phyloP scores from a whole-genome alignment of 2,113 vertebrate species.

The Melanotaenia duboulayi region DNA sequence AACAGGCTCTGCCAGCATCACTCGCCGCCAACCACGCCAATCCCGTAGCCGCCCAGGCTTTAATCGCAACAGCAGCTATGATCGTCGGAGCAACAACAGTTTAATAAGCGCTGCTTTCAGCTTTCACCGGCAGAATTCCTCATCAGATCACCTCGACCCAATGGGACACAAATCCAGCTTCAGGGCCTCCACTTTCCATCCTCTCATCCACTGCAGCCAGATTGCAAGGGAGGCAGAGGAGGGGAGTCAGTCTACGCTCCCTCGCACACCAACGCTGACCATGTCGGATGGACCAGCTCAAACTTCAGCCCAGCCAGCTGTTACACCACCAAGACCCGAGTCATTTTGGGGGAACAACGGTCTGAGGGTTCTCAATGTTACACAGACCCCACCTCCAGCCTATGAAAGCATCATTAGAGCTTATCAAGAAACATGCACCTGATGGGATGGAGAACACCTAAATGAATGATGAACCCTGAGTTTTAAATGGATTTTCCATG shows the following conservation, averaged over 20 bases:
- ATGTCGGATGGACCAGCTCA: slow-evolving; percentile 80
- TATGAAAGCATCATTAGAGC: slow-evolving; percentile 96
- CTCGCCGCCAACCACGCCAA: slow-evolving; percentile 83
- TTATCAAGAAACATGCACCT: slow-evolving; percentile 89
- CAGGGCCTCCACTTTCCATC: slow-evolving; percentile 95
- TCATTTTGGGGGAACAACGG: slow-evolving; percentile 91
- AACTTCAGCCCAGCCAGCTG: slow-evolving; percentile 65
- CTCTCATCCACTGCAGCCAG: slow-evolving; percentile 91
- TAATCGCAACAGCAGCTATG: slow-evolving; percentile 90
- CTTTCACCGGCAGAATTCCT: slow-evolving; percentile 90
- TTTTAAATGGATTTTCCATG: slow-evolving; percentile 31
- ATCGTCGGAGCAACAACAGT: slow-evolving; percentile 95
- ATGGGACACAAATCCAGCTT: slow-evolving; percentile 93
- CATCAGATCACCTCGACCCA: slow-evolving; percentile 88
- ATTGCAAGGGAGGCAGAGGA: slow-evolving; percentile 89
- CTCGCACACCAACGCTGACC: slow-evolving; percentile 80
- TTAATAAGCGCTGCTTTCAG: slow-evolving; percentile 90
- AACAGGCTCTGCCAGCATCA: slow-evolving; percentile 91
- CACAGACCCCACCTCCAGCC: slow-evolving; percentile 90
- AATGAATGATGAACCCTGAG: slow-evolving; percentile 20
- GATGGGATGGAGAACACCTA: slow-evolving; percentile 33
- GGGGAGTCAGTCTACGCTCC: slow-evolving; percentile 88
- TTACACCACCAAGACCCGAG: slow-evolving; percentile 82
- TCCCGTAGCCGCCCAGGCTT: slow-evolving; percentile 85
- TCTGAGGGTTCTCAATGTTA: slow-evolving; percentile 82